phyloP scores from a whole-genome alignment of 2,888 invertebrate species.

The Ormia ochracea region DNA sequence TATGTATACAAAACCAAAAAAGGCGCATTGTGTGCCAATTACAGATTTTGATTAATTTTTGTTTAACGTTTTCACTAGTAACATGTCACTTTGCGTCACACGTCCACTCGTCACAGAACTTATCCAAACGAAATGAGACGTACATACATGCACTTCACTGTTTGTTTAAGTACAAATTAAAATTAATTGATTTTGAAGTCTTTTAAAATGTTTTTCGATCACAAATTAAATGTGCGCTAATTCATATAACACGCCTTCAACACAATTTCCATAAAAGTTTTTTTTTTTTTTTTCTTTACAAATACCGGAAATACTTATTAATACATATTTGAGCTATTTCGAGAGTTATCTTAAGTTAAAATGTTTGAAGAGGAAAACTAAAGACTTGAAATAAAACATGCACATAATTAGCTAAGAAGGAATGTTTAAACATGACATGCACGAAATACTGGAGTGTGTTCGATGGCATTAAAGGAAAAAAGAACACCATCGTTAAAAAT shows the following conservation, averaged over 20 bases:
- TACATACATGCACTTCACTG: constrained; percentile 1
- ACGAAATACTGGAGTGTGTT: not conserved
- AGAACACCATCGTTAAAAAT: constrained; percentile 2
- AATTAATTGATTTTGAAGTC: constrained; percentile 52
- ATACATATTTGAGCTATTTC: constrained; percentile 19
- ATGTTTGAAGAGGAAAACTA: not conserved
- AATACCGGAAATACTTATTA: constrained; percentile 30
- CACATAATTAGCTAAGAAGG: constrained; percentile 30
- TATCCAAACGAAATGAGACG: not conserved
- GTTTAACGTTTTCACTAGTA: constrained; percentile 44
- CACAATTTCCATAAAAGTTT: not conserved
- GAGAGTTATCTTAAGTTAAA: not conserved
- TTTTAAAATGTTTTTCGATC: constrained; percentile 25
- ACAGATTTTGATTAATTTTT: constrained; percentile 56
- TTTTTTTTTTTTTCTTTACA: not conserved
- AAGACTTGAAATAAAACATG: constrained; percentile 2
- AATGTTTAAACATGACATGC: constrained; percentile 39
- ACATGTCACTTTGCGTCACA: constrained; percentile 45
- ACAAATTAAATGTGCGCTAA: constrained; percentile 27
- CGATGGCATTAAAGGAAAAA: not conserved
- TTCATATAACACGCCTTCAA: constrained; percentile 29
- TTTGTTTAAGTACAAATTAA: constrained; percentile 36
- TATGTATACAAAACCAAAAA: not conserved
- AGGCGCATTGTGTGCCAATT: constrained; percentile 38
- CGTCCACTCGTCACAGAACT: constrained; percentile 24